Percentiles rank a stretch among this genome's conserved stretches.
Conservation (phyloP, 2,113 vertebrate species). For the Apeltes quadracus region DNA sequence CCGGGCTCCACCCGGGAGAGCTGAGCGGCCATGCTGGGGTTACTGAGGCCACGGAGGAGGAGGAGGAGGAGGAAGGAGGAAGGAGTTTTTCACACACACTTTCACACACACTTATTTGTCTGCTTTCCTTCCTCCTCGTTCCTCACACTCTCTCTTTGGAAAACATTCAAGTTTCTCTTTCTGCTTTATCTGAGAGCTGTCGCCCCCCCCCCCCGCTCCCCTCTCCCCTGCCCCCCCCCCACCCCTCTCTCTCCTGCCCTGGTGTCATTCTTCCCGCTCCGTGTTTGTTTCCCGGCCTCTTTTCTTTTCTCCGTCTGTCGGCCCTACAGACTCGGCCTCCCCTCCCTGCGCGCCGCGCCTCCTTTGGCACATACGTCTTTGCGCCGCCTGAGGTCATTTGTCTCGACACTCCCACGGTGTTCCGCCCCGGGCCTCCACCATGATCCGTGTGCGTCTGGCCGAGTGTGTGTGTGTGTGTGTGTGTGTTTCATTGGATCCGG, state of each 20-base stretch:
- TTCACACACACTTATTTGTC: conserved; percentile 67
- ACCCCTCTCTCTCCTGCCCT: not conserved
- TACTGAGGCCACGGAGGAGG: conserved; percentile 66
- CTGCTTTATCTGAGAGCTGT: conserved; percentile 16
- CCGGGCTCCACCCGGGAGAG: conserved; percentile 55
- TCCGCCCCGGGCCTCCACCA: conserved; percentile 30
- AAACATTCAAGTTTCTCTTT: conserved; percentile 37
- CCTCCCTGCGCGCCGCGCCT: too few species aligned
- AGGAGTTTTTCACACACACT: conserved; percentile 60
- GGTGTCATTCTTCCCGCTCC: conserved; percentile 25
- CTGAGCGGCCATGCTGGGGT: conserved; percentile 62
- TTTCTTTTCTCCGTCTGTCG: conserved; percentile 3
- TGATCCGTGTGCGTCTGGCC: conserved; percentile 50
- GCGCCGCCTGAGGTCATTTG: conserved; percentile 28
- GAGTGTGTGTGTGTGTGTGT: conserved; percentile 41
- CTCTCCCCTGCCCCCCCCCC: too few species aligned
- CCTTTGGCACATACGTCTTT: conserved; percentile 4
- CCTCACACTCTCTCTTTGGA: conserved; percentile 47
- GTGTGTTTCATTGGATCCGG: conserved; percentile 19
- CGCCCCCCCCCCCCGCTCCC: too few species aligned
- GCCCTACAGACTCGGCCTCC: conserved; percentile 1
- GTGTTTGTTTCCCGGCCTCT: conserved; percentile 15
- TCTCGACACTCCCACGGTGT: conserved; percentile 17
- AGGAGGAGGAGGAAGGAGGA: conserved; percentile 32
- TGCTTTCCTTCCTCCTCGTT: conserved; percentile 10